Evolutionary conservation across 1,140 invertebrate genomes (phyloP).

Genomic region (Episyrphus balteatus): DNA sequence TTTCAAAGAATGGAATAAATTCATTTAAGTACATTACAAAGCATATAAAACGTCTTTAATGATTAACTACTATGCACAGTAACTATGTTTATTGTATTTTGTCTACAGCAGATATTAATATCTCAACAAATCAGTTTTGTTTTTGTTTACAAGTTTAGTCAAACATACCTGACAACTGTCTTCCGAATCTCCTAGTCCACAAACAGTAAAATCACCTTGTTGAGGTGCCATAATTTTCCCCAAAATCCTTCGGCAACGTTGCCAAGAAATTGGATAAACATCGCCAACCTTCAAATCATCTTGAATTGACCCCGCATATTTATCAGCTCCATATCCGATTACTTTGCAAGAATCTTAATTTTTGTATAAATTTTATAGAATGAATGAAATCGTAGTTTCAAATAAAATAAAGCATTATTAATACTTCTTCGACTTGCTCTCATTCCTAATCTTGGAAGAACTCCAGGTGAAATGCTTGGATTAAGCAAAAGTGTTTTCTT

Average conservation of each 20-base stretch:
- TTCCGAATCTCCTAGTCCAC: conserved; percentile 25
- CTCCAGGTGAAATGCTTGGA: background rate
- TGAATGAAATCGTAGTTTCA: background rate
- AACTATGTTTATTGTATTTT: too few species aligned
- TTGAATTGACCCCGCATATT: conserved; percentile 21
- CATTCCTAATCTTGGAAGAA: conserved; percentile 19
- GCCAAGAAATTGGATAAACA: conserved; percentile 21
- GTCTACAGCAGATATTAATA: too few species aligned
- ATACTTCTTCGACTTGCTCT: conserved; percentile 21
- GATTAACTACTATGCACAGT: too few species aligned
- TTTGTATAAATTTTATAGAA: conserved; percentile 2
- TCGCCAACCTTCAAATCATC: conserved; percentile 21
- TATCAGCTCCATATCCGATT: conserved; percentile 28
- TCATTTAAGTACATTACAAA: too few species aligned
- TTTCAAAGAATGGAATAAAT: too few species aligned
- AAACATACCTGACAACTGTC: conserved; percentile 21
- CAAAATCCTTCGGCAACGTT: conserved; percentile 22
- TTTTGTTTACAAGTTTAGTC: too few species aligned
- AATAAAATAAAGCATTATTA: background rate
- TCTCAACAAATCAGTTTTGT: too few species aligned
- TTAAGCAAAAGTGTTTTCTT: conserved; percentile 8
- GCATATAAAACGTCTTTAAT: too few species aligned
- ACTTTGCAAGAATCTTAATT: conserved; percentile 21
- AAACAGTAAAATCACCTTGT: conserved; percentile 25
- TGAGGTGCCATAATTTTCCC: conserved; percentile 30